phyloP scores from a whole-genome alignment of 2,797 vertebrate genomes.

The Tolypeutes matacus region DNA sequence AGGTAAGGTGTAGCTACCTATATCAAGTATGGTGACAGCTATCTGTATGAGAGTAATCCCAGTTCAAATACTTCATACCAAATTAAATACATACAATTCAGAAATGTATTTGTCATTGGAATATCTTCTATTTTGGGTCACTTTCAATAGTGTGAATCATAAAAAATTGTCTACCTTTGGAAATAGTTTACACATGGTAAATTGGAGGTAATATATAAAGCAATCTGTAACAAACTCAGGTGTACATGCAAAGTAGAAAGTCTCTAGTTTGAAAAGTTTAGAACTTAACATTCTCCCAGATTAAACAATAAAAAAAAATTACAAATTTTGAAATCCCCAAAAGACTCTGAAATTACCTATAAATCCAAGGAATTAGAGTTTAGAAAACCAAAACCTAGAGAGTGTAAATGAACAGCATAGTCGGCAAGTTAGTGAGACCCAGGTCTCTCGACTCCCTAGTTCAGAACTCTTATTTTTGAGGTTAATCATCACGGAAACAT shows the following conservation, averaged over 20 bases:
- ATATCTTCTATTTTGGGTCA: conserved; percentile 18
- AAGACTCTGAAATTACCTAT: conserved; percentile 30
- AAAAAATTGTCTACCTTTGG: background rate
- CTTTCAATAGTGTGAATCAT: conserved; percentile 27
- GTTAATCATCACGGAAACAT: conserved; percentile 3
- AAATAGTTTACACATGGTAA: conserved; percentile 41
- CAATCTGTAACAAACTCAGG: conserved; percentile 21
- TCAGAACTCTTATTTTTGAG: conserved; percentile 2
- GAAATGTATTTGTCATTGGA: conserved; percentile 56
- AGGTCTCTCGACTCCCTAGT: background rate
- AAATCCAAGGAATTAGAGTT: background rate
- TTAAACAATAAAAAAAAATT: conserved; percentile 55
- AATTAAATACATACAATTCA: conserved; percentile 19
- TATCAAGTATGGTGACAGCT: conserved; percentile 6
- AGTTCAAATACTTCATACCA: conserved; percentile 34
- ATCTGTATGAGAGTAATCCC: background rate
- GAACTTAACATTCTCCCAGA: conserved; percentile 41
- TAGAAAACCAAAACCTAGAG: conserved; percentile 30
- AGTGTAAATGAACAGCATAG: background rate
- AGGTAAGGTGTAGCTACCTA: background rate
- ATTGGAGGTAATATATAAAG: background rate
- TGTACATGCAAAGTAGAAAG: conserved; percentile 10
- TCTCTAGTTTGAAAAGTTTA: conserved; percentile 36
- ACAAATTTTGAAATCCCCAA: conserved; percentile 26
- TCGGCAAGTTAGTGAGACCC: background rate